phyloP scores from a whole-genome alignment of 2,113 vertebrate genomes.

The Scortum barcoo region DNA sequence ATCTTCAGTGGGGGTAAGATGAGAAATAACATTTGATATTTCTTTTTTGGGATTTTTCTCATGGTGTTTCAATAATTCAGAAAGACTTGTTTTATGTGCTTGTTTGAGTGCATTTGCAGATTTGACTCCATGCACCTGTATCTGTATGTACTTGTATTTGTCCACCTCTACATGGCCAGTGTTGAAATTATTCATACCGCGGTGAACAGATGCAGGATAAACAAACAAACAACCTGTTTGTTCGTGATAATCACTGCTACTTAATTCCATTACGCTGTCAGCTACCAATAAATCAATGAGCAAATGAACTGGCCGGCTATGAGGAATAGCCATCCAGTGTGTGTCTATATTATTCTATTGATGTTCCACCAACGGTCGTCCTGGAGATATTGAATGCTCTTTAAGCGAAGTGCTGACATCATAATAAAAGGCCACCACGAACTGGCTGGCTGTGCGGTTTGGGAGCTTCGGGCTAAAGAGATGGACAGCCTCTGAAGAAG shows the following conservation, averaged over 20 bases:
- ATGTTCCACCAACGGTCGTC: slow-evolving; percentile 76
- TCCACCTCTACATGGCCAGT: not conserved
- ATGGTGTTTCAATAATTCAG: slow-evolving; percentile 23
- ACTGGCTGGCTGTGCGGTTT: slow-evolving; percentile 70
- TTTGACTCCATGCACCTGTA: not conserved
- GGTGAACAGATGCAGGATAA: slow-evolving; percentile 55
- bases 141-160: not conserved
- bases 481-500: slow-evolving; percentile 67
- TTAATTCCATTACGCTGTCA: slow-evolving; percentile 81
- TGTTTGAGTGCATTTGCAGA: slow-evolving; percentile 13
- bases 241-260: slow-evolving; percentile 75
- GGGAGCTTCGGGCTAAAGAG: slow-evolving; percentile 71
- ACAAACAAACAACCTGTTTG: slow-evolving; percentile 79
- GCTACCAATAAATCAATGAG: slow-evolving; percentile 84
- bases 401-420: slow-evolving; percentile 86
- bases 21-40: slow-evolving; percentile 17
- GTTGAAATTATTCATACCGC: slow-evolving; percentile 41
- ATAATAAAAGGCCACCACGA: slow-evolving; percentile 82
- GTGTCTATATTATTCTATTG: slow-evolving; percentile 80
- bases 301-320: slow-evolving; percentile 80
- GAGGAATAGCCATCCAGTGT: slow-evolving; percentile 73
- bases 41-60: slow-evolving; percentile 6
- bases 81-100: not conserved
- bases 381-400: slow-evolving; percentile 84
- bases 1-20: slow-evolving; percentile 29